These are phyloP conservation scores for Myiagra hebetior DNA, from an alignment of 2,113 vertebrate genomes.

Conservation along the genomic window DNA sequence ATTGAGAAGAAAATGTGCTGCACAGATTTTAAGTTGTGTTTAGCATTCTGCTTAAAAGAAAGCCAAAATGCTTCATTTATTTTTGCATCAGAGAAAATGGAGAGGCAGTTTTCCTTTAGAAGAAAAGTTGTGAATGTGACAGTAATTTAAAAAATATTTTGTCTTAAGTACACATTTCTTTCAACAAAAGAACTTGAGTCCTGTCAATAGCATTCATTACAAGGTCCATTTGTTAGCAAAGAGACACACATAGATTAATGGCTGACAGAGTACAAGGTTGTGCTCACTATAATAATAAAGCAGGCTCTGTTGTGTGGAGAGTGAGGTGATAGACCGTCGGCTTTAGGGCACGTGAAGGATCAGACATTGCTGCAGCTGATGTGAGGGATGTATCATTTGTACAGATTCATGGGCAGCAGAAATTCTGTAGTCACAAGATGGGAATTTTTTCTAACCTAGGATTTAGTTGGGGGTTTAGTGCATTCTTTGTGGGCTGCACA, in stretches of 20 bases:
- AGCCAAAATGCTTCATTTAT: background rate
- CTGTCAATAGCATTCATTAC: background rate
- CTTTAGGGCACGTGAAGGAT: background rate
- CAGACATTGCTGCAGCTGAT: background rate
- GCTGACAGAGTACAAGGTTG: background rate
- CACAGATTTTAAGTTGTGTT: background rate
- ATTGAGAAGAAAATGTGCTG: background rate
- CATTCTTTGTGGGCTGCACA: background rate
- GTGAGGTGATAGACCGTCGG: background rate
- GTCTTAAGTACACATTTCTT: background rate
- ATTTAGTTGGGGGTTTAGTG: background rate
- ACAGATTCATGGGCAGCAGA: background rate
- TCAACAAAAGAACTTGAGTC: background rate
- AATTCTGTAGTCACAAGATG: background rate
- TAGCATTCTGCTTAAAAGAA: background rate
- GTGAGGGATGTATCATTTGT: background rate
- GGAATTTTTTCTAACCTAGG: background rate
- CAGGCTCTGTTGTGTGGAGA: background rate
- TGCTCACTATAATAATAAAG: background rate
- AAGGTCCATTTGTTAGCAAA: background rate
- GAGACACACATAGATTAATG: background rate
- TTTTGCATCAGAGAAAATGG: background rate
- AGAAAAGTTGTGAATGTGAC: background rate
- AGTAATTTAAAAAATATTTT: background rate
- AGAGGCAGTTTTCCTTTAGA: background rate